Evolutionary conservation across 2,888 invertebrate genomes (phyloP).

Genomic region (Erebia ligea): DNA sequence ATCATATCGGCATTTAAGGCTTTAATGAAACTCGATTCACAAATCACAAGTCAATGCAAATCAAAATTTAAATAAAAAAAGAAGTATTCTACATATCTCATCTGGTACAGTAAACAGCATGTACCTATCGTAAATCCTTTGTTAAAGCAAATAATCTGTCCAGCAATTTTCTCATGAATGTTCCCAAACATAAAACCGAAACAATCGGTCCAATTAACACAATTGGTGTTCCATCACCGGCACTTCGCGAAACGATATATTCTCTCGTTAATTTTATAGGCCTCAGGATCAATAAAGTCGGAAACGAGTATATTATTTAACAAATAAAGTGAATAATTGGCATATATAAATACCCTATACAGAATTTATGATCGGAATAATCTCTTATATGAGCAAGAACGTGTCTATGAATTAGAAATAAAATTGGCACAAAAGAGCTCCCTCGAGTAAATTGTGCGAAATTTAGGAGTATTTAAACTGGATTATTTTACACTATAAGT

Average conservation of each 20-base stretch:
- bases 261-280: conserved; percentile 37
- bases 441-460: not conserved
- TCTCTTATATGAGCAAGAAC: not conserved
- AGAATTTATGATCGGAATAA: not conserved
- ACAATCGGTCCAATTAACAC: conserved; percentile 32
- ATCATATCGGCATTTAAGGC: no score
- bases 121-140: conserved; percentile 20
- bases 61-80: not conserved
- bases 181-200: conserved; percentile 16
- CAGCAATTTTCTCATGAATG: conserved; percentile 17
- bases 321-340: conserved; percentile 12
- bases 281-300: conserved; percentile 10
- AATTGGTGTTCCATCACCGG: conserved; percentile 38
- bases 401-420: not conserved
- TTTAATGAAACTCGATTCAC: no score
- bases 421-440: not conserved
- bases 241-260: conserved; percentile 34
- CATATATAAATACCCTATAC: not conserved
- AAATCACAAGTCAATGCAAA: no score
- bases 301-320: conserved; percentile 24
- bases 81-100: no score
- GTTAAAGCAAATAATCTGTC: conserved; percentile 26
- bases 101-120: not conserved
- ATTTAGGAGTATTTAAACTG: not conserved
- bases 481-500: not conserved